Evolutionary conservation across 2,113 vertebrate genomes (phyloP).

Genomic region (Herpetotheres cachinnans): DNA sequence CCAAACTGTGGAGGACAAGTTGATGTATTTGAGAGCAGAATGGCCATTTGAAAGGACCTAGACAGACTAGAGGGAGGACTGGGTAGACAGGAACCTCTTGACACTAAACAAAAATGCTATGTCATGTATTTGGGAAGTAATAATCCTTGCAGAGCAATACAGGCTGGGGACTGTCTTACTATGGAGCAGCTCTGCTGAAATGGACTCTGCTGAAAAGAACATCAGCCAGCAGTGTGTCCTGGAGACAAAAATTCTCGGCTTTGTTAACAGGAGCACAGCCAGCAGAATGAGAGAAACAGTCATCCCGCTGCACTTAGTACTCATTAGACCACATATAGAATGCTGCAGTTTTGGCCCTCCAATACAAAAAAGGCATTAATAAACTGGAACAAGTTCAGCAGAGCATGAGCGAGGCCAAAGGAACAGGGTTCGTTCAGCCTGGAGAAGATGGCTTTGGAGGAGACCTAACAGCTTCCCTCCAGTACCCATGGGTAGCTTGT

Average conservation of each 20-base stretch:
- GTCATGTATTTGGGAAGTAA: not conserved
- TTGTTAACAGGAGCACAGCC: not conserved
- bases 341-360: not conserved
- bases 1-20: not conserved
- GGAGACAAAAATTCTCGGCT: not conserved
- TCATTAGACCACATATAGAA: not conserved
- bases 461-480: not conserved
- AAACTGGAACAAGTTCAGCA: not conserved
- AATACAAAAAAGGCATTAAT: not conserved
- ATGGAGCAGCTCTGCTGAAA: not conserved
- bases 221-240: not conserved
- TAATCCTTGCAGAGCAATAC: not conserved
- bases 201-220: not conserved
- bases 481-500: not conserved
- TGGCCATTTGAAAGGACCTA: not conserved
- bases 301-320: not conserved
- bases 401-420: not conserved
- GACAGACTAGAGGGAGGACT: not conserved
- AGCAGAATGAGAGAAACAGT: not conserved
- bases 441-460: not conserved
- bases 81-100: not conserved
- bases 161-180: not conserved
- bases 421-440: not conserved
- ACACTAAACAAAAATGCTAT: not conserved
- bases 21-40: not conserved